Base-by-base conservation (phyloP, 1,140 invertebrate genomes). In the Drosophila micromelanica region DNA sequence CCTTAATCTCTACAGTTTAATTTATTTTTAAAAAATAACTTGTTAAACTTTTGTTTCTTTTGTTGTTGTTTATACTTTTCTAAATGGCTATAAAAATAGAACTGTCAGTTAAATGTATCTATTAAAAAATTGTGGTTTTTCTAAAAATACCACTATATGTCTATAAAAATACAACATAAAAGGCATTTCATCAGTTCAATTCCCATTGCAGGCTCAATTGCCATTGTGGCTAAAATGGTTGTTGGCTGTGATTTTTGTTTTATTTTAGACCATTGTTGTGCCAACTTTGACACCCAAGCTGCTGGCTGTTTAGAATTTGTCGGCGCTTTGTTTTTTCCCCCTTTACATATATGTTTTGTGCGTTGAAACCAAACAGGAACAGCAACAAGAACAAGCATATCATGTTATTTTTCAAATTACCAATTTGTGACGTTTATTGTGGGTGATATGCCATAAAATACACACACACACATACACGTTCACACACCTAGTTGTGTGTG, bases 341-440 rank as follows among this genome's bases (percentile, higher is more conserved):
- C n/a, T 49, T 0, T 32, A 40, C 17, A 37, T 37, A n/a, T 52
- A n/a, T 38, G 37, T 61, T 27, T 54, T 32, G 9, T 40, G 4
- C 17, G 43, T 43, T 56, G 46, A 55, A 60, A 70, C 49, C 54
- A 72, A 63, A 62, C 63, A 59, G 37, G 15, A 45, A 37, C 37
- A 51, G 63, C 55, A 54, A 65, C 43, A 67, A 62, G 57, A 62
- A 57, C 61, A 78, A 69, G 45, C 35, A 49, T 71, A 70, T 74
- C 64, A 74, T 74, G 67, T 71, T 63, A 35, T 63, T 75, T 76
- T 61, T 67, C 42, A 59, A 77, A 79, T 78, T 69, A 80, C 60
- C 84, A 77, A 74, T 90, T 84, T 90, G 73, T 89, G 84, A 89
- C 85, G 84, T 89, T 68, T 62, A 78, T 90, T 85, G 78, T 72